These are phyloP conservation scores for Drosophila macrospina DNA, from an alignment of 2,888 invertebrate species.

Conservation along the genomic window DNA sequence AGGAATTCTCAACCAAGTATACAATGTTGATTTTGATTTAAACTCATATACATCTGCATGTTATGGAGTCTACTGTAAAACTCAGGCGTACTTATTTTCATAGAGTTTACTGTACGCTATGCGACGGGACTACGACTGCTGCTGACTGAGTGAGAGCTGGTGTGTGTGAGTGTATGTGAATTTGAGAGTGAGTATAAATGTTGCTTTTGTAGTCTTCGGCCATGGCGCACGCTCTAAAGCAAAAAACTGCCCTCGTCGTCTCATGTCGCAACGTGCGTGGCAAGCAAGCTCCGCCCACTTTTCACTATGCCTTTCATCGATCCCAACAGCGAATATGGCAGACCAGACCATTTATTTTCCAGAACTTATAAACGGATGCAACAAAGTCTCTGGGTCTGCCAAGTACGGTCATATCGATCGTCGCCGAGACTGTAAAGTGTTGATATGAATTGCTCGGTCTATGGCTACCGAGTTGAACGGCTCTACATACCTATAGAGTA, in stretches of 20 bases:
- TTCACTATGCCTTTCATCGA: slow-evolving; percentile 72
- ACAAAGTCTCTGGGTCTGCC: slow-evolving; percentile 30
- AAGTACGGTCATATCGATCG: slow-evolving; percentile 48
- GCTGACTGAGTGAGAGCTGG: slow-evolving; percentile 9
- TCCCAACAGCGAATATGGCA: slow-evolving; percentile 59
- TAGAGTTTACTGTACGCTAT: slow-evolving; percentile 38
- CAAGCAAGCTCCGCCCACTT: slow-evolving; percentile 73
- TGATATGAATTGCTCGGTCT: slow-evolving; percentile 27
- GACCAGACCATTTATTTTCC: slow-evolving; percentile 65
- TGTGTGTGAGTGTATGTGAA: slow-evolving; percentile 2
- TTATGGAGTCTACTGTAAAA: slow-evolving; percentile 17
- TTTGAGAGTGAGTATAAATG: slow-evolving; percentile 17
- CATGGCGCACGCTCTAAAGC: slow-evolving; percentile 72
- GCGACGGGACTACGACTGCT: slow-evolving; percentile 29
- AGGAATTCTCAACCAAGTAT: too few species aligned
- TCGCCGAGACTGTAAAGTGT: slow-evolving; percentile 20
- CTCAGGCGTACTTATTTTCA: background rate
- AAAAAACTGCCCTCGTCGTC: slow-evolving; percentile 48
- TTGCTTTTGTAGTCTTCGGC: slow-evolving; percentile 36
- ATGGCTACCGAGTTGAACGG: slow-evolving; percentile 60
- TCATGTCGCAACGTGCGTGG: slow-evolving; percentile 49
- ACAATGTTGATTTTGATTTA: background rate
- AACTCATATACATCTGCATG: background rate
- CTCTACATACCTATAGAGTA: slow-evolving; percentile 20
- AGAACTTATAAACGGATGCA: slow-evolving; percentile 43